Evolutionary conservation across 2,797 vertebrate species (phyloP).

Genomic region (Naso thynnoides): DNA sequence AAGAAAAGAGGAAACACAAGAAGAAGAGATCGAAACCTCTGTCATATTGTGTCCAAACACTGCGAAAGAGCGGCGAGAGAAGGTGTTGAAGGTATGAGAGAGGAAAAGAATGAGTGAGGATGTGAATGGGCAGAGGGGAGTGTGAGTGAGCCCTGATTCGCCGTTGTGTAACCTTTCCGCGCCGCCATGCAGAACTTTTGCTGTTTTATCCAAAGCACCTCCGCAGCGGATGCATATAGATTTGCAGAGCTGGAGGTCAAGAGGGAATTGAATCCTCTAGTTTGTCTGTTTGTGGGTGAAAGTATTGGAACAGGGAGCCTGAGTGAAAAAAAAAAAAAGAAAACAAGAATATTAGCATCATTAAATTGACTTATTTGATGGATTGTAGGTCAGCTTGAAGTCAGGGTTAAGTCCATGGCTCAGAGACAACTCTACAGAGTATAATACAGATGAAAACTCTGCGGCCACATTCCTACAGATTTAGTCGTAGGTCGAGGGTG

Average conservation of each 20-base stretch:
- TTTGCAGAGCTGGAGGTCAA: slow-evolving; percentile 10
- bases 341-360: no score
- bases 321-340: neutral
- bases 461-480: no score
- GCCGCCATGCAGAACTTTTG: slow-evolving; percentile 35
- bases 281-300: neutral
- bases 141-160: neutral
- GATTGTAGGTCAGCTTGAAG: no score
- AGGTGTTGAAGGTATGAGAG: neutral
- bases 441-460: no score
- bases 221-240: slow-evolving; percentile 9
- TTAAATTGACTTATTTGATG: neutral
- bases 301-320: neutral
- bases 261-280: neutral
- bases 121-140: neutral
- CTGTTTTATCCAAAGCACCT: slow-evolving; percentile 27
- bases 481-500: no score
- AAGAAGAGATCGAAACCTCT: neutral
- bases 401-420: no score
- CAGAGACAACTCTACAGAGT: no score
- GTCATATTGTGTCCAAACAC: neutral
- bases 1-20: neutral
- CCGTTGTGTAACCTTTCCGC: slow-evolving; percentile 13
- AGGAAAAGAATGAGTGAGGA: neutral
- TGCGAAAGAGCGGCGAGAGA: neutral